Evolutionary conservation across 2,113 vertebrate genomes (phyloP), one percentile per base, ranked within the genome.

Genomic region (Megaleporinus macrocephalus): DNA sequence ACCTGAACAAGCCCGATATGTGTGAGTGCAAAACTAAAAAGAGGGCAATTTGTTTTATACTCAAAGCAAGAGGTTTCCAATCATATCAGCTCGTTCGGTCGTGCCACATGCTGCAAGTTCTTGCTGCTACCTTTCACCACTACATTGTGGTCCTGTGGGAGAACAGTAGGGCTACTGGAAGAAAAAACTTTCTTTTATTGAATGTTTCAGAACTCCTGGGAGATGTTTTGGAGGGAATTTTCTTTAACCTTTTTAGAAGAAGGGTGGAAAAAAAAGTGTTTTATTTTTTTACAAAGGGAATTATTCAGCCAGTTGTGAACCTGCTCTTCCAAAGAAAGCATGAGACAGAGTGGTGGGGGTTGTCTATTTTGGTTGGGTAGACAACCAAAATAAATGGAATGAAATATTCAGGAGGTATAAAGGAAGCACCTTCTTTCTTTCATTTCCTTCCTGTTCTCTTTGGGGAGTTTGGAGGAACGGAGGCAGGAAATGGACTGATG

Each of bases 321-420:
- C 72, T 85, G 72, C 74, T 73, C 71, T 82, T 75, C 84, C 87
- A 88, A 68, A 89, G 68, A 82, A 71, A 85, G 82, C n/a, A 33
- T 59, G 57, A 59, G 26, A 71, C 53, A 55, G 69, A 36, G 66
- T 55, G 22, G 57, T 44, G 41, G 5, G 5, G 4, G 4, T 3
- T 3, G 33, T 36, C 6, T 3, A 6, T 4, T 36, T 36, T 36
- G 33, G 33, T 3, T 61, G 59, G 12, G 63, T 29, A 57, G 30
- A 79, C 77, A 76, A 82, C 66, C 29, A 75, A 83, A 90, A 88
- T 83, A 81, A 87, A 86, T 83, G 61, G 13, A 74, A 87, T 92
- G 69, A 90, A 91, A 90, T 88, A 90, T 90, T 85, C 86, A 91
- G 72, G 80, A 73, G 29, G 73, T 36, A 82, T 57, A 59, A 84